Evolutionary conservation across 1,140 invertebrate species (phyloP).

Genomic region (Aphidius gifuensis): DNA sequence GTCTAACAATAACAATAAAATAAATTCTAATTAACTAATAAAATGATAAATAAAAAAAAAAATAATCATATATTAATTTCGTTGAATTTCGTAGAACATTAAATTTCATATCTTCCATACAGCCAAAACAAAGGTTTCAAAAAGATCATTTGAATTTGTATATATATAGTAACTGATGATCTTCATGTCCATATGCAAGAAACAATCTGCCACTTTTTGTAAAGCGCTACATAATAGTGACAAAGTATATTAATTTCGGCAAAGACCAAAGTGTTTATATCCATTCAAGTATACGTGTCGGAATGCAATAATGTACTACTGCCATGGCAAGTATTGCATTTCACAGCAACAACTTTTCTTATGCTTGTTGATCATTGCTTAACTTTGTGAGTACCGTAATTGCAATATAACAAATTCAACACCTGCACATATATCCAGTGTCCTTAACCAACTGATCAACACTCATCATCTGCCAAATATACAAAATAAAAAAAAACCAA

Average conservation of each 20-base stretch:
- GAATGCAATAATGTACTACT: conserved; percentile 40
- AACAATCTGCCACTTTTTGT: too few species aligned
- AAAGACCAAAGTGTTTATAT: conserved; percentile 18
- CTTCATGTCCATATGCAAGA: too few species aligned
- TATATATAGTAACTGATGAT: too few species aligned
- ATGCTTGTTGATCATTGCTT: conserved; percentile 39
- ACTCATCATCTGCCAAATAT: conserved; percentile 3
- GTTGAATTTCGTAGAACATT: too few species aligned
- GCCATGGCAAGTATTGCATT: conserved; percentile 29
- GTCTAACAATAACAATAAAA: too few species aligned
- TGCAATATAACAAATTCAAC: conserved; percentile 45
- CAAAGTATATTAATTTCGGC: background rate
- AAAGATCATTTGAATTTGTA: too few species aligned
- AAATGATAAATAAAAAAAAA: too few species aligned
- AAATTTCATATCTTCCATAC: too few species aligned
- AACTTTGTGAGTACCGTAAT: conserved; percentile 32
- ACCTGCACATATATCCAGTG: conserved; percentile 34
- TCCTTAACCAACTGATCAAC: conserved; percentile 1
- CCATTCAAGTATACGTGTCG: conserved; percentile 31
- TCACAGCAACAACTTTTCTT: conserved; percentile 35
- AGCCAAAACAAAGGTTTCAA: too few species aligned
- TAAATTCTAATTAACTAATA: too few species aligned
- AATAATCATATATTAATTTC: too few species aligned
- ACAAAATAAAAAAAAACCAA: background rate
- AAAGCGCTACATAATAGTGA: too few species aligned